Conservation (phyloP, 2,888 invertebrate genomes). For the Cosmia pyralina region DNA sequence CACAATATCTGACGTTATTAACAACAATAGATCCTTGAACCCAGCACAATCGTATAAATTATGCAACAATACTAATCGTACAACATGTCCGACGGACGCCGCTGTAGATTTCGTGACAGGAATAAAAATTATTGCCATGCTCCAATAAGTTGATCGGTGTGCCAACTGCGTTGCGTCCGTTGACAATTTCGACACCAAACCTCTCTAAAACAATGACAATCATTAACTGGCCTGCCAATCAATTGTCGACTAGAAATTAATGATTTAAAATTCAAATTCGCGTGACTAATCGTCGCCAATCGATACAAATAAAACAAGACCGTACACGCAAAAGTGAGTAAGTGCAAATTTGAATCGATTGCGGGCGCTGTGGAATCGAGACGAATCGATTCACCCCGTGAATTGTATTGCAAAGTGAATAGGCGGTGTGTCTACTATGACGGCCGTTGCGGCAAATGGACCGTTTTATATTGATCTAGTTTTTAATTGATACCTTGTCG, state of each 20-base stretch:
- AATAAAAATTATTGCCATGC: conserved; percentile 85
- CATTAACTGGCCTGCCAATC: conserved; percentile 71
- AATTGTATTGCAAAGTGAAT: conserved; percentile 84
- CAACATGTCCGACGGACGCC: conserved; percentile 77
- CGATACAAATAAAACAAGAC: conserved; percentile 77
- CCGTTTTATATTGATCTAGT: conserved; percentile 81
- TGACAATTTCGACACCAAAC: conserved; percentile 83
- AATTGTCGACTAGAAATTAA: conserved; percentile 75
- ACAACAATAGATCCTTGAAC: conserved; percentile 76
- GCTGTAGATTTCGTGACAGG: conserved; percentile 79
- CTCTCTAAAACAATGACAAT: conserved; percentile 85
- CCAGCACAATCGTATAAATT: conserved; percentile 75
- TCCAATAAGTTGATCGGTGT: conserved; percentile 87
- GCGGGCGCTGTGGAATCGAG: conserved; percentile 74
- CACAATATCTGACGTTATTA: conserved; percentile 64
- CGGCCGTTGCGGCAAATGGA: conserved; percentile 80
- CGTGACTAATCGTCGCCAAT: conserved; percentile 70
- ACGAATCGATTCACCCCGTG: conserved; percentile 85
- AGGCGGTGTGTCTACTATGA: conserved; percentile 67
- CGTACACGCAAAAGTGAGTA: conserved; percentile 77
- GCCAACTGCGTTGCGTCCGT: conserved; percentile 77
- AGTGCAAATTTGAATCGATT: conserved; percentile 81
- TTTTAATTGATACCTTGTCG: conserved; percentile 77
- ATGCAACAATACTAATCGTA: conserved; percentile 80
- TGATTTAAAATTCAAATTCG: conserved; percentile 73